Base-by-base conservation (phyloP, 2,888 invertebrate species). In the Troglohyphantes excavatus region DNA sequence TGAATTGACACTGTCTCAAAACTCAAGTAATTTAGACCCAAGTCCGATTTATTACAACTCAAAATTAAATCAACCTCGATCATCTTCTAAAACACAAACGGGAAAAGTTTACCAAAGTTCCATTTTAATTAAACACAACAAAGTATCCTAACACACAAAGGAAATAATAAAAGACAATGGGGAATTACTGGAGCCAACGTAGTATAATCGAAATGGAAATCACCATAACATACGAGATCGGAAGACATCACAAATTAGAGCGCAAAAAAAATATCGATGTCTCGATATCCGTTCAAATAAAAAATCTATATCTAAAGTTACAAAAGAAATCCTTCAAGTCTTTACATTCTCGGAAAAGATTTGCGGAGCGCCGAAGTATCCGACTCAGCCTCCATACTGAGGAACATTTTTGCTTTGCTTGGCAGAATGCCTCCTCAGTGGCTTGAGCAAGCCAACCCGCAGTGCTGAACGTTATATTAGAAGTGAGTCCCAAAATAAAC, bases 361-460 rank as follows among this genome's bases (percentile, higher is more conserved):
- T 39, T 26, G 65, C 59, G 59, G 21, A 59, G 33, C 27, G 29
- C 82, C 29, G 7, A 82, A 70, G 70, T 59, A 72, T 82, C 68
- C 19, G 68, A 81, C 67, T 81, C 81, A 81, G 65, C 81, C 81
- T 87, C 79, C 87, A 65, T 63, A 61, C 72, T 72, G 33, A 23
- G 27, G 87, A 79, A 72, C 73, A 81, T 87, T 87, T 87, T 87
- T 79, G 79, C 87, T 29, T 79, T 29, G 79, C 68, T 87, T 87
- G 87, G 87, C 87, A 87, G 63, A 63, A 65, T 87, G 87, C 87
- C 87, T 87, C 67, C n/a, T 63, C 72, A 81, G 87, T 79, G 65
- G 87, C 79, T 73, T 87, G 63, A 87, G 87, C 79, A 79, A 87
- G 87, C 87, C 79, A 72, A 87, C 72, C 79, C 78, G 26, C 53